Percentiles rank a stretch among this genome's conserved stretches.
Evolutionary conservation across 2,113 vertebrate genomes (phyloP).

Genomic region (Hippoglossus stenolepis): DNA sequence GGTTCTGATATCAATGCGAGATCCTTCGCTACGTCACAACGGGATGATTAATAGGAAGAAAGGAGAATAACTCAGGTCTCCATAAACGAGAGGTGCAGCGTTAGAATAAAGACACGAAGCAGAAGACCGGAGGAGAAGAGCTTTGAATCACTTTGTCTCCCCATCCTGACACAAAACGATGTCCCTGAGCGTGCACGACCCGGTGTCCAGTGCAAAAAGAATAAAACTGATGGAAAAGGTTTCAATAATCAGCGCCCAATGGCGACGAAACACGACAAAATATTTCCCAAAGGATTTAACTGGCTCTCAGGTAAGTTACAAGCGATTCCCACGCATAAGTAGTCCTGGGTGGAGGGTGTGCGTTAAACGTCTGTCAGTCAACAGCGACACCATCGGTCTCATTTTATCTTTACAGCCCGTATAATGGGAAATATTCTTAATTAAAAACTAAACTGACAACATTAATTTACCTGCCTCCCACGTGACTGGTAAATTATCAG

Average conservation of each 20-base stretch:
- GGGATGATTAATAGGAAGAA: no score
- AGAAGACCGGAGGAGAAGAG: not conserved
- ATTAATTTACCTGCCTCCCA: no score
- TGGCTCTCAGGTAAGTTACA: not conserved
- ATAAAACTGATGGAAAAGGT: no score
- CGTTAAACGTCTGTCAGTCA: slow-evolving; percentile 1
- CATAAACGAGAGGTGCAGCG: slow-evolving; percentile 38
- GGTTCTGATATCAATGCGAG: slow-evolving; percentile 68
- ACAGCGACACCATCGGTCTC: slow-evolving; percentile 68
- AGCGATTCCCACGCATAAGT: not conserved
- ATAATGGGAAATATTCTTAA: no score
- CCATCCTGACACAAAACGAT: slow-evolving; percentile 27
- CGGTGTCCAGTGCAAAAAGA: no score
- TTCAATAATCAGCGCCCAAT: no score
- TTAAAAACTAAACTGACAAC: no score
- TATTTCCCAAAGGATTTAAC: not conserved
- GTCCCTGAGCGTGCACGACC: no score
- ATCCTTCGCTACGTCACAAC: slow-evolving; percentile 80
- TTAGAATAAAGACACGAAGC: slow-evolving; percentile 21
- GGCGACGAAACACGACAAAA: not conserved
- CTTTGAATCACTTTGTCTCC: slow-evolving; percentile 31
- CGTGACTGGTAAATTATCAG: no score
- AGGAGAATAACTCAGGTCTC: slow-evolving; percentile 79
- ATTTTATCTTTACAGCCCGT: not conserved
- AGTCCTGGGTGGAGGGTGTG: slow-evolving; percentile 45